Evolutionary conservation across 2,113 vertebrate genomes (phyloP).

Genomic region (Colinus virginianus): DNA sequence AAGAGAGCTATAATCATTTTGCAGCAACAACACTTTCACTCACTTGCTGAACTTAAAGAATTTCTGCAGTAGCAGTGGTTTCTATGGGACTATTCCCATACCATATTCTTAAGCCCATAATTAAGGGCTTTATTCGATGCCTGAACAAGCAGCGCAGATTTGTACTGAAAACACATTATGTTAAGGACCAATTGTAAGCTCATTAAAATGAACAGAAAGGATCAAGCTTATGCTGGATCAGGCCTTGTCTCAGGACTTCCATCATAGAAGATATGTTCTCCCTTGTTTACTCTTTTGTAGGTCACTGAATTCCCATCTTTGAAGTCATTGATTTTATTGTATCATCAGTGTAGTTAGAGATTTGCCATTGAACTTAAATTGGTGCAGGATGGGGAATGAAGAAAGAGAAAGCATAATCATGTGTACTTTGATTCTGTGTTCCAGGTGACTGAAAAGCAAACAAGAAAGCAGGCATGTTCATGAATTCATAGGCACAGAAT

Average conservation of each 20-base stretch:
- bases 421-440: neutral
- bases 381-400: neutral
- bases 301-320: constrained; percentile 42
- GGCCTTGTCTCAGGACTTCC: neutral
- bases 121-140: constrained; percentile 53
- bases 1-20: neutral
- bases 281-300: constrained; percentile 23
- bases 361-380: neutral
- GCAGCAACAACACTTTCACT: constrained; percentile 8
- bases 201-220: constrained; percentile 56
- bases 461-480: neutral
- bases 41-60: constrained; percentile 13
- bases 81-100: constrained; percentile 28
- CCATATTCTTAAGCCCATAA: constrained; percentile 56
- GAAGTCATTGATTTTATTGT: neutral
- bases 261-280: constrained; percentile 10
- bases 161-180: constrained; percentile 44
- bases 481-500: neutral
- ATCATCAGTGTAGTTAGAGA: constrained; percentile 31
- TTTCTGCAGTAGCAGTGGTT: constrained; percentile 20
- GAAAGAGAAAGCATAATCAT: constrained; percentile 11
- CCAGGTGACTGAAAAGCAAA: neutral
- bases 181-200: constrained; percentile 46
- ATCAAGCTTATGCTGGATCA: constrained; percentile 37
- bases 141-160: constrained; percentile 48